Evolutionary conservation across 1,140 invertebrate genomes (phyloP).

Genomic region (Ips typographus): DNA sequence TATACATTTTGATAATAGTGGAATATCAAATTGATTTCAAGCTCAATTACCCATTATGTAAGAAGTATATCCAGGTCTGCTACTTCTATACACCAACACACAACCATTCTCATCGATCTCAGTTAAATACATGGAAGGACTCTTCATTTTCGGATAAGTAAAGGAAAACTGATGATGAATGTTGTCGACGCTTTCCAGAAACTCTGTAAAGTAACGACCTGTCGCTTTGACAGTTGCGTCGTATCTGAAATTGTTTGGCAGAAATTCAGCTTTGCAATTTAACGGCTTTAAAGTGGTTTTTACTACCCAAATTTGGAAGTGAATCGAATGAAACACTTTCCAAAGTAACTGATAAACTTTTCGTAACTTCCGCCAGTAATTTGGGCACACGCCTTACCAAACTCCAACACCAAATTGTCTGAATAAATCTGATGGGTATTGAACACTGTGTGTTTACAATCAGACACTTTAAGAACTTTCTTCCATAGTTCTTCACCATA

Average conservation of each 20-base stretch:
- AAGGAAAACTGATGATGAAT: conserved; percentile 87
- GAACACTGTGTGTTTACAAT: conserved; percentile 72
- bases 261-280: too few relatives aligned
- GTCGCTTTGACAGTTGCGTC: conserved; percentile 80
- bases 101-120: conserved; percentile 76
- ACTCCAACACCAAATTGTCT: conserved; percentile 72
- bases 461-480: conserved; percentile 66
- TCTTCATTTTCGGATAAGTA: conserved; percentile 86
- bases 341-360: conserved; percentile 81
- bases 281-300: too few relatives aligned
- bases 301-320: conserved; percentile 78
- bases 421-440: conserved; percentile 82
- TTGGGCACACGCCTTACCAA: conserved; percentile 62
- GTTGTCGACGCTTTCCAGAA: conserved; percentile 86
- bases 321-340: conserved; percentile 83
- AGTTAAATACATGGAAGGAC: conserved; percentile 86
- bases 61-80: conserved; percentile 74
- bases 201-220: conserved; percentile 86
- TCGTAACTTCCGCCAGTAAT: conserved; percentile 59
- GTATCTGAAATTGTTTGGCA: conserved; percentile 58
- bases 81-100: conserved; percentile 77
- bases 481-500: conserved; percentile 81
- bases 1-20: too few relatives aligned
- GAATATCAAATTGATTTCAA: not conserved
- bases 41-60: conserved; percentile 72